Evolutionary conservation across 1,140 invertebrate genomes (phyloP).

Genomic region (Atopsyche davidsoni): DNA sequence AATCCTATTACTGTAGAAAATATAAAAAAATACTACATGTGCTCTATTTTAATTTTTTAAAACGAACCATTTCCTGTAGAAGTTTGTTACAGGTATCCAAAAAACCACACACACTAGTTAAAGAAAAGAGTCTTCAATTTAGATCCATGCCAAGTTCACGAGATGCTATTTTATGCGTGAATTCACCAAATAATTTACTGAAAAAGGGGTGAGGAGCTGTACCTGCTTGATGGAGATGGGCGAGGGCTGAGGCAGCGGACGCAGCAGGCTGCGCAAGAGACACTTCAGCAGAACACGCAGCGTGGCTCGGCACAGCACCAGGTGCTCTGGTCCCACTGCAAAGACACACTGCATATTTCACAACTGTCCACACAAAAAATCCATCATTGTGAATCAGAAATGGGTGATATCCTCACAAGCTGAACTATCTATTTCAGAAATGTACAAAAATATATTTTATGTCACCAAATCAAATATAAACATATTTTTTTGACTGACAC

Average conservation of each 20-base stretch:
- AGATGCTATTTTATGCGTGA: not conserved
- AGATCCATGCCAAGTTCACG: not conserved
- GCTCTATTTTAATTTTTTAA: not conserved
- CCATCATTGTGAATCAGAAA: not conserved
- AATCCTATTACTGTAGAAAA: no score
- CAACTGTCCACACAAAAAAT: not conserved
- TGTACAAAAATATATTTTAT: not conserved
- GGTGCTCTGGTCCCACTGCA: constrained; percentile 41
- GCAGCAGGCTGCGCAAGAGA: constrained; percentile 44
- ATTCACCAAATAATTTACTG: constrained; percentile 7
- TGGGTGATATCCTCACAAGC: no score
- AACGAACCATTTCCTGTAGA: not conserved
- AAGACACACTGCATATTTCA: constrained; percentile 17
- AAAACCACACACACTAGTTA: no score
- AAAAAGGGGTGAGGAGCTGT: no score
- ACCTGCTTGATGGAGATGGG: constrained; percentile 46
- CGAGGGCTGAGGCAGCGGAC: constrained; percentile 22
- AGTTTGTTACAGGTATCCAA: not conserved
- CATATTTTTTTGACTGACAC: no score
- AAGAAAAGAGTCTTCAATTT: not conserved
- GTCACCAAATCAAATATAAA: not conserved
- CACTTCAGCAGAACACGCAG: constrained; percentile 42
- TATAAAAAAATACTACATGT: not conserved
- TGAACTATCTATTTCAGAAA: not conserved
- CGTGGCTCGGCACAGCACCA: constrained; percentile 40